phyloP scores from a whole-genome alignment of 2,888 invertebrate species.

The Cosmia trapezina region DNA sequence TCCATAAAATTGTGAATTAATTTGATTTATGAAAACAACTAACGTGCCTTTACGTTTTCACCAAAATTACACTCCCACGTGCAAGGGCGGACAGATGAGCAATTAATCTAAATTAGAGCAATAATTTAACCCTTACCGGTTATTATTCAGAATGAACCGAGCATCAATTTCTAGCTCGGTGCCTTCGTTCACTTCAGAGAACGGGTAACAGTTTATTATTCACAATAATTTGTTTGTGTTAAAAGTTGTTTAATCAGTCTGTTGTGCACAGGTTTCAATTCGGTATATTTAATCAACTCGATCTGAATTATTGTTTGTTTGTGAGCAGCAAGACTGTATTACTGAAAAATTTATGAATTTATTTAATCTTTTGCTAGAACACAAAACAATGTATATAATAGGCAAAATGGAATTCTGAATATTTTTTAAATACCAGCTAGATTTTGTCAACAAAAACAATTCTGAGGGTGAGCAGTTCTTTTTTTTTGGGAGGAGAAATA shows the following conservation, averaged over 20 bases:
- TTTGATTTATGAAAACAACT: conserved; percentile 72
- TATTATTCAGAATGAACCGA: conserved; percentile 70
- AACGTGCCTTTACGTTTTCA: conserved; percentile 64
- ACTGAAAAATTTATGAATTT: not conserved
- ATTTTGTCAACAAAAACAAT: too few species aligned
- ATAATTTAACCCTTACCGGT: conserved; percentile 83
- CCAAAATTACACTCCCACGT: conserved; percentile 73
- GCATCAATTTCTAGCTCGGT: conserved; percentile 64
- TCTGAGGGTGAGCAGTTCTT: too few species aligned
- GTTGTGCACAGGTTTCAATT: conserved; percentile 21
- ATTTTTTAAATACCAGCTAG: too few species aligned
- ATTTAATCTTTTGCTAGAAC: not conserved
- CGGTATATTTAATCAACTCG: conserved; percentile 11
- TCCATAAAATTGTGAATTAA: conserved; percentile 63
- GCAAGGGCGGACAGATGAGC: conserved; percentile 74
- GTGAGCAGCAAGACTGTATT: not conserved
- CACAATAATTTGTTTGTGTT: conserved; percentile 59
- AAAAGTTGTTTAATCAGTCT: conserved; percentile 56
- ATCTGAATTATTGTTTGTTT: conserved; percentile 14
- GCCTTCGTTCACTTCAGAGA: conserved; percentile 55
- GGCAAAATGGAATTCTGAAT: too few species aligned
- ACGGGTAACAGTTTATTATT: conserved; percentile 59
- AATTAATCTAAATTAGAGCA: conserved; percentile 85
- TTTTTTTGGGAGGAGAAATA: too few species aligned
- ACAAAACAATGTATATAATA: too few species aligned